Percentiles rank a stretch among this genome's conserved stretches.
Conservation (phyloP, 1,140 invertebrate genomes). For the Lordiphosa clarofinis region DNA sequence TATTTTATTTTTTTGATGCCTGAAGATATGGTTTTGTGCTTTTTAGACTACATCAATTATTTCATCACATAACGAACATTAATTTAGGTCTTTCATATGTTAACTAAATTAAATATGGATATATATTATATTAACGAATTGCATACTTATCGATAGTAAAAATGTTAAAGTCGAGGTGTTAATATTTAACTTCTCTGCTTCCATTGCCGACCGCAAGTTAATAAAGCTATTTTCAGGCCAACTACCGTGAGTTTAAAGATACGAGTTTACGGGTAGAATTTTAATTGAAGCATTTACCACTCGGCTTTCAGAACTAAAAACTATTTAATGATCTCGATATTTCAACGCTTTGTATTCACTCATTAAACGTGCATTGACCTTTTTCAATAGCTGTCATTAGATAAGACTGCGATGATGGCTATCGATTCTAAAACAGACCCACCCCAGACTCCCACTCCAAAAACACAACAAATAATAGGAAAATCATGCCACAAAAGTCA, state of each 20-base stretch:
- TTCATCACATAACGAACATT: conserved; percentile 25
- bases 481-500: conserved; percentile 34
- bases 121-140: no score
- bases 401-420: background rate
- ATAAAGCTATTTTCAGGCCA: no score
- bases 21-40: conserved; percentile 44
- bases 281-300: no score
- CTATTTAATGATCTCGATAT: no score
- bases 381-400: background rate
- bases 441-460: background rate
- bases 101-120: conserved; percentile 4
- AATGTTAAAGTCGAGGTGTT: no score
- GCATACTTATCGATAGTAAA: no score
- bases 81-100: background rate
- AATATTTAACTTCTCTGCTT: no score
- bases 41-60: conserved; percentile 40
- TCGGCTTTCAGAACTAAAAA: no score
- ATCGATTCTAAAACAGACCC: conserved; percentile 1
- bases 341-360: no score
- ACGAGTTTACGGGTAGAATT: no score
- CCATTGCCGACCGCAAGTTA: no score
- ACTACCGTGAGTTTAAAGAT: no score
- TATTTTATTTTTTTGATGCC: conserved; percentile 27
- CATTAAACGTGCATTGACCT: background rate
- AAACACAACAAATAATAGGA: background rate